Percentiles rank a stretch among this genome's conserved stretches.
These are phyloP conservation scores for Mythimna lalbum DNA, from an alignment of 2,888 invertebrate genomes.

Conservation along the genomic window DNA sequence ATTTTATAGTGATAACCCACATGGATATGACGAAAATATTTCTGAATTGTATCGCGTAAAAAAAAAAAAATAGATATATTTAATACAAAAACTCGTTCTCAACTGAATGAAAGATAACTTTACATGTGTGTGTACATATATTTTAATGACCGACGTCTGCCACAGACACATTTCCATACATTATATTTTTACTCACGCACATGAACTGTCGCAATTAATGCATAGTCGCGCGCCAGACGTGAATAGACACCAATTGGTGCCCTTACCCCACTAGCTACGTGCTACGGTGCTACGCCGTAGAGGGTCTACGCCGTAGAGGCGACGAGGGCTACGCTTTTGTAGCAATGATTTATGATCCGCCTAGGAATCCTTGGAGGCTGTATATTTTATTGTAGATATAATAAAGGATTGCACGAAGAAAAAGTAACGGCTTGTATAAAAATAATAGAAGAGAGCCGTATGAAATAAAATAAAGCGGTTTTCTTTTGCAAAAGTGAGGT, in stretches of 20 bases:
- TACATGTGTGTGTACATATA: no score
- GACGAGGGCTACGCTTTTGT: conserved; percentile 52
- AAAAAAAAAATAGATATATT: not conserved
- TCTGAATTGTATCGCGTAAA: not conserved
- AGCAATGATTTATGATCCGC: conserved; percentile 56
- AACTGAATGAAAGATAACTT: conserved; percentile 6
- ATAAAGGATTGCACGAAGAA: conserved; percentile 44
- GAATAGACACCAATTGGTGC: conserved; percentile 49
- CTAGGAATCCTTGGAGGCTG: conserved; percentile 43
- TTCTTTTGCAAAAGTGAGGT: conserved; percentile 6
- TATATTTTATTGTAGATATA: conserved; percentile 54
- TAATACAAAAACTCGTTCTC: not conserved
- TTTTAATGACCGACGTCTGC: not conserved
- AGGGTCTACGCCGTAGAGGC: conserved; percentile 60
- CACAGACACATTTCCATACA: conserved; percentile 23
- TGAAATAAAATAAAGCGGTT: conserved; percentile 27
- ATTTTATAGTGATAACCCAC: not conserved
- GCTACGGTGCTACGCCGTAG: conserved; percentile 44
- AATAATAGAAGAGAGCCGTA: conserved; percentile 32
- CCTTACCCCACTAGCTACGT: conserved; percentile 46
- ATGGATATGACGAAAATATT: no score
- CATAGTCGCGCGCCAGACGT: conserved; percentile 36
- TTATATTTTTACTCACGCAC: conserved; percentile 8
- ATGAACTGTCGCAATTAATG: conserved; percentile 52
- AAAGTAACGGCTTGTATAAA: conserved; percentile 40